Base-by-base conservation (phyloP, 2,888 invertebrate genomes). In the Nomada ruficornis region DNA sequence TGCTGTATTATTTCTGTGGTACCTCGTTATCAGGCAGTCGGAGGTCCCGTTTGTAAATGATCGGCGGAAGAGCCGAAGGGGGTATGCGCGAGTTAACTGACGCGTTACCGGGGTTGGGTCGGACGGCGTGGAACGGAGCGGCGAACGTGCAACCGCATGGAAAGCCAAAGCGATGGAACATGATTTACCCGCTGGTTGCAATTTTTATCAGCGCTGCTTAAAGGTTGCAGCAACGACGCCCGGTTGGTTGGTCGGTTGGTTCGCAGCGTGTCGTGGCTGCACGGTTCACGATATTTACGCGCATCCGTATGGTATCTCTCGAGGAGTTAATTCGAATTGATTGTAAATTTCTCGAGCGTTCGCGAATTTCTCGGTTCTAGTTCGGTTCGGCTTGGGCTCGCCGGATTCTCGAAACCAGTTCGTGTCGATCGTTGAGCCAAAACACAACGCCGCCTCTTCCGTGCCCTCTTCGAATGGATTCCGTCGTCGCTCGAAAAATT, bases 121-220 rank as follows among this genome's bases (percentile, higher is more conserved):
- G 26, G 18, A 44, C 64, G 10, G 42, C 50, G 26, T 15, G 47
- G 47, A 13, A 15, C 47, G 13, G 47, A 47, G 47, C 62, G n/a
- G 26, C 50, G 50, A 50, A 23, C 18, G 47, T 20, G 79, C 26
- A 81, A 89, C 86, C 88, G 87, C 89, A 80, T 54, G 82, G 83
- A 86, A 86, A 87, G 85, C 79, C 85, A 68, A 86, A 87, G 85
- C 82, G 85, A 83, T 87, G 82, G 84, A 83, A 85, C 82, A 68
- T 89, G 89, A 91, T 90, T 91, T 89, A 90, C 89, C 85, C 72
- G 86, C 82, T 65, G 88, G 87, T 82, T 79, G 83, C 65, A 60
- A 90, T 89, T 90, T 90, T 89, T 90, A 82, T 82, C 84, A 63
- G 47, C 80, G 54, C 57, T 77, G 59, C 68, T 86, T 84, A 81